Evolutionary conservation across 2,888 invertebrate genomes (phyloP), one percentile per base, ranked within the genome.

Genomic region (Ormyrus pomaceus): DNA sequence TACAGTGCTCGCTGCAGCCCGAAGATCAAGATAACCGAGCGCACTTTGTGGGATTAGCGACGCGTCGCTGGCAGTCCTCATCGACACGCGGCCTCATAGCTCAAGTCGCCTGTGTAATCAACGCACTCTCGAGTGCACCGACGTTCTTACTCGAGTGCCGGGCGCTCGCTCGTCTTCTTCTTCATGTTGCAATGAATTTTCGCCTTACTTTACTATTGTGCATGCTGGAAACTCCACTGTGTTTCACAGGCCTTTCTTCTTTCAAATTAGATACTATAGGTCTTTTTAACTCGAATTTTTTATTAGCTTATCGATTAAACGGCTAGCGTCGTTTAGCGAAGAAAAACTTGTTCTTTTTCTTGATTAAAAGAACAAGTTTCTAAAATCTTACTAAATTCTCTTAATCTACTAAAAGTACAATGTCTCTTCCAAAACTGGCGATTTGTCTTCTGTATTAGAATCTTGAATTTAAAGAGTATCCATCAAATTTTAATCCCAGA

Each of bases 21-120:
- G 53, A 75, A 69, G 78, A 79, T 79, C 76, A 61, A 85, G 86
- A 86, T 86, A 86, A 86, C 85, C 34, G 85, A 85, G 34, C 34
- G 34, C 34, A 71, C 69, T 78, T 66, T 86, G 87, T 85, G 85
- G 83, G 86, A 87, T 86, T 85, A 86, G 85, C 82, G 85, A 85
- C 86, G 84, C 72, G 34, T 62, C 75, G 79, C 59, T 71, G 81
- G 58, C 48, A 64, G 62, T 56, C 69, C 34, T 34, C 58, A 69
- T 69, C 9, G 62, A 68, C 48, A 11, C n/a, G 56, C 78, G 34
- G 1, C 64, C 55, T 56, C 50, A 56, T 55, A 45, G 68, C 58
- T 19, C 74, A 75, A 81, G 66, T 75, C 81, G 75, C 72, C 78
- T 68, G 70, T 78, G 68, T 78, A 81, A 81, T 81, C 78, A 81